Percentiles rank a stretch among this genome's conserved stretches.
phyloP scores from a whole-genome alignment of 2,888 invertebrate species.

The Spisula subtruncata region DNA sequence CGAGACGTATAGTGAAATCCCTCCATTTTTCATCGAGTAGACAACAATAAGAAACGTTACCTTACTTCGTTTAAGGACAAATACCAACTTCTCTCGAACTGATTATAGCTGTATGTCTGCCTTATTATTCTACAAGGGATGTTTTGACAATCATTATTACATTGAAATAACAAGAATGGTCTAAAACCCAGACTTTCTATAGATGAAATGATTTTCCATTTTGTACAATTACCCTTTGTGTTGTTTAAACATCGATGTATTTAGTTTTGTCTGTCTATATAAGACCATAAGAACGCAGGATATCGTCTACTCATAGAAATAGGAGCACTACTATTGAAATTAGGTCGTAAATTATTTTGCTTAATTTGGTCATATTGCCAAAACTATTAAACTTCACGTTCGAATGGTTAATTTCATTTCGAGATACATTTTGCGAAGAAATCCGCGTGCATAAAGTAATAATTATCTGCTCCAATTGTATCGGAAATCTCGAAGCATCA shows the following conservation, averaged over 20 bases:
- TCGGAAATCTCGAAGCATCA: too few species aligned
- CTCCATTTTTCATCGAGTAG: background rate
- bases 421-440: too few species aligned
- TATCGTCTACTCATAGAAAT: background rate
- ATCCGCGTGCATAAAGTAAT: too few species aligned
- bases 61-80: background rate
- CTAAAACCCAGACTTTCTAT: background rate
- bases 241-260: background rate
- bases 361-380: background rate
- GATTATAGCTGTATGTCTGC: background rate
- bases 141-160: slow-evolving; percentile 3
- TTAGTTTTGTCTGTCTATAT: background rate
- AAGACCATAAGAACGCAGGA: background rate
- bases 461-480: too few species aligned
- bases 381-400: too few species aligned
- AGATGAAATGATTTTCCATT: background rate
- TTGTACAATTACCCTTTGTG: slow-evolving; percentile 1
- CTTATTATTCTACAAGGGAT: background rate
- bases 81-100: background rate
- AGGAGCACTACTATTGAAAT: background rate
- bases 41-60: background rate
- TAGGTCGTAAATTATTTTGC: background rate
- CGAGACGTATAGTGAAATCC: background rate
- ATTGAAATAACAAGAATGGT: background rate
- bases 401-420: too few species aligned